phyloP scores from a whole-genome alignment of 2,113 vertebrate genomes.

The Donacobius atricapilla region DNA sequence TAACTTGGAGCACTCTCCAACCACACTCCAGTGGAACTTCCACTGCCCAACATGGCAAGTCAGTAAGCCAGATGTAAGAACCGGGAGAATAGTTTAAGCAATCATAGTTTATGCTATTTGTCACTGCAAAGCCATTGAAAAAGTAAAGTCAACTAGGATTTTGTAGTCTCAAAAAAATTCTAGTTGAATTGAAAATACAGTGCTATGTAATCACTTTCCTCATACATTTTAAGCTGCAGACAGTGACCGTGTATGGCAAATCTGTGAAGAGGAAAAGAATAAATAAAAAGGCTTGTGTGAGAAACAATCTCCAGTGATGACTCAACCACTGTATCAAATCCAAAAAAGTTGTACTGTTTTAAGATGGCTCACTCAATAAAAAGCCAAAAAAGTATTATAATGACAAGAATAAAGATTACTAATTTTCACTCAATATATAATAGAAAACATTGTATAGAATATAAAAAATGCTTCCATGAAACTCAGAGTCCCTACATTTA shows the following conservation, averaged over 20 bases:
- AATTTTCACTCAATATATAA: slow-evolving; percentile 25
- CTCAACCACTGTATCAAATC: slow-evolving; percentile 12
- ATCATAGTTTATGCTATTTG: background rate
- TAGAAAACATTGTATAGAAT: slow-evolving; percentile 4
- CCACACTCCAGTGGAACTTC: background rate
- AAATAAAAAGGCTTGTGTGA: background rate
- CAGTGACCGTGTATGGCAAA: background rate
- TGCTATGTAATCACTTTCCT: background rate
- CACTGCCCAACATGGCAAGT: background rate
- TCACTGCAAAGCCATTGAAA: background rate
- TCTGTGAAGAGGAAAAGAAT: background rate
- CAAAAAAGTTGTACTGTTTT: slow-evolving; percentile 2
- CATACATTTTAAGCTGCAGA: background rate
- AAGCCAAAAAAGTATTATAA: background rate
- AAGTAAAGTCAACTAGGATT: background rate
- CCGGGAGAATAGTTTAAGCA: background rate
- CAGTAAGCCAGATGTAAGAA: background rate
- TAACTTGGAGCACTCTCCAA: background rate
- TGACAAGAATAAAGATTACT: background rate
- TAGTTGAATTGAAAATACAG: background rate
- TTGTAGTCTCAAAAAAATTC: background rate
- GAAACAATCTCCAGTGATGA: background rate
- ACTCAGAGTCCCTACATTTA: slow-evolving; percentile 31
- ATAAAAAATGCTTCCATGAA: slow-evolving; percentile 9
- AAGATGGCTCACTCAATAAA: background rate